Base-by-base conservation (phyloP, 2,113 vertebrate genomes). In the Mesoclemmys tuberculata region DNA sequence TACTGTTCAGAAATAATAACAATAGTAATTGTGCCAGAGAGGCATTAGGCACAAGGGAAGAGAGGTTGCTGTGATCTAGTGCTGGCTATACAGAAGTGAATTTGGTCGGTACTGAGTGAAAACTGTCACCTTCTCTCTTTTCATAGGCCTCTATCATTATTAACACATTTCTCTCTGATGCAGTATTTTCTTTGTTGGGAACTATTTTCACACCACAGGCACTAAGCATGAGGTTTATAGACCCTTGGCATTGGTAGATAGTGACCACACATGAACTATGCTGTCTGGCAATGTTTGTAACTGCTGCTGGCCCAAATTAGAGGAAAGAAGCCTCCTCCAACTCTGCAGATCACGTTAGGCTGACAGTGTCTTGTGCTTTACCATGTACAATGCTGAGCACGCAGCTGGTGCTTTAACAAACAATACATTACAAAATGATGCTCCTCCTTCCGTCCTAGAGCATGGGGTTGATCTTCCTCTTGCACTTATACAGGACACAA, bases 351-450 rank as follows among this genome's bases (percentile, higher is more conserved):
- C 8, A 19, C 21, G 8, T 68, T n/a, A 88, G 31, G 22, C 31
- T 93, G 91, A 82, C 77, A 95, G 14, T 24, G 80, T 86, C 82
- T 84, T 92, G n/a, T 87, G 89, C 21, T 58, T 91, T n/a, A 35
- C 78, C 16, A n/a, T 52, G 83, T 78, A 24, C 18, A 51, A 41
- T 51, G 74, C 21, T 77, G 81, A 93, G 92, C 82, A 56, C 55
- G 2, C 21, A n/a, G 14, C 51, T 52, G 56, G 38, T 80, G 87
- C 41, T 75, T 46, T 75, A 75, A 75, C 12, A 44, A 46, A 44
- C 74, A 89, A 58, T 48, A 79, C 0, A 7, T 56, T 87, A 84
- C 90, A 86, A 90, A 89, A 90, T 44, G 84, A 82, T 74, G 64
- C 8, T 71, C 64, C n/a, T 71, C n/a, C n/a, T n/a, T 68, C 3